Evolutionary conservation across 2,797 vertebrate species (phyloP).

Genomic region (Picus viridis): DNA sequence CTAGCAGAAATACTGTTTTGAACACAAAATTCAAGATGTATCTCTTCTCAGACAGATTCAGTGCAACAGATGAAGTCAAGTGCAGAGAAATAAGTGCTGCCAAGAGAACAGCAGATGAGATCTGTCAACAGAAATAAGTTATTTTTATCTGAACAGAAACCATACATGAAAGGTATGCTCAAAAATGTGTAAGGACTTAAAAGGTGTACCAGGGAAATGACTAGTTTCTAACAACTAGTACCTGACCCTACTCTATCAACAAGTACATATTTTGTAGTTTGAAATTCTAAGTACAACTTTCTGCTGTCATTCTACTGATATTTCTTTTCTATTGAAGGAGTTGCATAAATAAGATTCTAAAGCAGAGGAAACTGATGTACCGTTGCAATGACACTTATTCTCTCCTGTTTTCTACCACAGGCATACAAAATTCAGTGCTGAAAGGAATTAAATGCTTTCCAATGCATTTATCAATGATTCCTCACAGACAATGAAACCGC

Average conservation of each 20-base stretch:
- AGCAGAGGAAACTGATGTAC: not conserved
- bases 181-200: not conserved
- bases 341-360: not conserved
- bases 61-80: conserved; percentile 6
- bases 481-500: not conserved
- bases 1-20: not conserved
- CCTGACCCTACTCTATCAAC: not conserved
- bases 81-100: not conserved
- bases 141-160: conserved; percentile 21
- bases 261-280: not conserved
- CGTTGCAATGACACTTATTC: not conserved
- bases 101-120: conserved; percentile 22
- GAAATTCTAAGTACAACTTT: not conserved
- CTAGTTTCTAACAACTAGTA: not conserved
- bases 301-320: not conserved
- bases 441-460: not conserved
- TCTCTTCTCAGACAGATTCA: not conserved
- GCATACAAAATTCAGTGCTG: not conserved
- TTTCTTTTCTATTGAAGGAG: not conserved
- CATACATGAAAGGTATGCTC: not conserved
- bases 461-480: not conserved
- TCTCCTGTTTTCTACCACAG: not conserved
- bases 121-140: conserved; percentile 24
- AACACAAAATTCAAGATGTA: not conserved
- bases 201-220: not conserved